phyloP scores from a whole-genome alignment of 2,888 invertebrate genomes.

The Xanthia icteritia region DNA sequence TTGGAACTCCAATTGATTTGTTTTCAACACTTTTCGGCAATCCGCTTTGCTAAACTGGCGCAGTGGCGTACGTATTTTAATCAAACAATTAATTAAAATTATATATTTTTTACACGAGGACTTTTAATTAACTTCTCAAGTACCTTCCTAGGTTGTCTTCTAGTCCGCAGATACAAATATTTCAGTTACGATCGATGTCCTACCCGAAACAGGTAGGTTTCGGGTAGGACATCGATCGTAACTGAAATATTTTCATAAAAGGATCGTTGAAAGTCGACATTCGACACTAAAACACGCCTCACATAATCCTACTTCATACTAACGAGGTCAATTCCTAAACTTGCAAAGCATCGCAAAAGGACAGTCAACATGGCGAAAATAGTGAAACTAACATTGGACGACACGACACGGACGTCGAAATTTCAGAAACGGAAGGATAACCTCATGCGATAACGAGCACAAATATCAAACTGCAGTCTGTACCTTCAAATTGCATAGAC shows the following conservation, averaged over 20 bases:
- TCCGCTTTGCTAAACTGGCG: neutral
- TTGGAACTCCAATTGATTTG: constrained; percentile 25
- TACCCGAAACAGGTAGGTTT: too few relatives aligned
- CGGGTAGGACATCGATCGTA: too few relatives aligned
- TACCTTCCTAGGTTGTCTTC: neutral
- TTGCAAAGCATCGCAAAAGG: constrained; percentile 2
- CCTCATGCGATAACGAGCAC: constrained; percentile 19
- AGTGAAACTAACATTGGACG: neutral
- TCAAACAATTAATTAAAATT: neutral
- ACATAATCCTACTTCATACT: neutral
- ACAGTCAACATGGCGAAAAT: constrained; percentile 7
- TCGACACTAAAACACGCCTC: neutral
- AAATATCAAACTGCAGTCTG: constrained; percentile 32
- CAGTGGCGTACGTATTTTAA: neutral
- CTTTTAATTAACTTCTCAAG: neutral
- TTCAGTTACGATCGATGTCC: neutral
- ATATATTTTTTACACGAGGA: too few relatives aligned
- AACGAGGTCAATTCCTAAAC: constrained; percentile 12
- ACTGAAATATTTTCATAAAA: too few relatives aligned
- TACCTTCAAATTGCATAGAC: constrained; percentile 21
- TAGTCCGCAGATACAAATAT: neutral
- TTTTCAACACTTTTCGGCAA: constrained; percentile 25
- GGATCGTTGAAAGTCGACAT: too few relatives aligned
- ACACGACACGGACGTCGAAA: constrained; percentile 18
- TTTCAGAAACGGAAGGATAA: constrained; percentile 28